phyloP scores from a whole-genome alignment of 2,113 vertebrate species.

The Indicator maculatus region DNA sequence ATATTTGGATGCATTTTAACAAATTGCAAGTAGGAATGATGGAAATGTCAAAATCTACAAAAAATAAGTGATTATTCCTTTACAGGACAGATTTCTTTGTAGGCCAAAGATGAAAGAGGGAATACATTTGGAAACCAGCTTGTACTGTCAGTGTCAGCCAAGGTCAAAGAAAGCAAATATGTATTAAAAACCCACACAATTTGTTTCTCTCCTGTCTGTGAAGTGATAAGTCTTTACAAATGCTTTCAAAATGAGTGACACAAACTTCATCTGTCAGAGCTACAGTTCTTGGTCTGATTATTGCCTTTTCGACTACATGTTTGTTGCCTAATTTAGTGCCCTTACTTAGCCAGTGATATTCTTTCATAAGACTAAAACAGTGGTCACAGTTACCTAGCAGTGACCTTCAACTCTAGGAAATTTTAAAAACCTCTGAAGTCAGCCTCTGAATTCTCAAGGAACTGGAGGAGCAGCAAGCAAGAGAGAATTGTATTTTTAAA shows the following conservation, averaged over 20 bases:
- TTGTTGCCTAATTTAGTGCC: neutral
- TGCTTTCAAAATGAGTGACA: neutral
- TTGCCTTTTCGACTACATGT: neutral
- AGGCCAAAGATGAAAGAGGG: neutral
- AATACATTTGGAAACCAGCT: neutral
- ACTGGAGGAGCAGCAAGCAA: neutral
- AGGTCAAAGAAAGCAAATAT: neutral
- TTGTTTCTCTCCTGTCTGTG: neutral
- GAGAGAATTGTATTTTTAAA: neutral
- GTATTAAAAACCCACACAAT: neutral
- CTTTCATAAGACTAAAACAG: neutral
- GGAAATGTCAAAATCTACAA: neutral
- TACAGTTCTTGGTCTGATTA: neutral
- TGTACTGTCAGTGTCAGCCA: neutral
- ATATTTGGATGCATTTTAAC: neutral
- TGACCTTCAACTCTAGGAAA: neutral
- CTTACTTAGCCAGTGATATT: neutral
- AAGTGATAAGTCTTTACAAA: neutral
- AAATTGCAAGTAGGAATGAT: neutral
- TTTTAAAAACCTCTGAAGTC: neutral
- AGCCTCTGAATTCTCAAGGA: neutral
- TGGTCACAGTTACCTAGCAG: neutral
- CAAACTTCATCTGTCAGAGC: neutral
- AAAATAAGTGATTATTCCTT: neutral
- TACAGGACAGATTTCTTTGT: neutral